Conservation (phyloP, 1,140 invertebrate species). For the Drosophila nebulosa region DNA sequence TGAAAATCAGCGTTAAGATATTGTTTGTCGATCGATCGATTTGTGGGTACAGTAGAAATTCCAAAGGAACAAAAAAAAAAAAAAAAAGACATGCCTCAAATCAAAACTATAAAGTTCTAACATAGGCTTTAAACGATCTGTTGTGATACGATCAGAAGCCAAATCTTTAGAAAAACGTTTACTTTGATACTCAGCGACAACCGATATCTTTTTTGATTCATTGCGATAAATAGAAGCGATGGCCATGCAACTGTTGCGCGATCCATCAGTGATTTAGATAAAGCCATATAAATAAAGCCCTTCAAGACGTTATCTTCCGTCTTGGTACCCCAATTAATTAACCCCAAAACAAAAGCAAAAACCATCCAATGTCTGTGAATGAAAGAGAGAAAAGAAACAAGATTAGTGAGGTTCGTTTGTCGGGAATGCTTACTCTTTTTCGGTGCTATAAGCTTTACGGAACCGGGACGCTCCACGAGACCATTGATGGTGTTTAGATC, state of each 20-base stretch:
- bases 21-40: neutral
- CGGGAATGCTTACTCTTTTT: slow-evolving; percentile 91
- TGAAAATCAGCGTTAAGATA: neutral
- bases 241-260: neutral
- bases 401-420: slow-evolving; percentile 49
- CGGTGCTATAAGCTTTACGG: slow-evolving; percentile 91
- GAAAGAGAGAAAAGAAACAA: slow-evolving; percentile 78
- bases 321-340: neutral
- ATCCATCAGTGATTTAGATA: neutral
- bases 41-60: neutral
- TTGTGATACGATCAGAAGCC: too few species aligned
- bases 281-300: neutral
- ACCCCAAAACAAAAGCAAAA: slow-evolving; percentile 58
- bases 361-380: slow-evolving; percentile 48
- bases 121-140: too few species aligned
- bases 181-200: too few species aligned
- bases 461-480: slow-evolving; percentile 86
- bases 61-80: neutral
- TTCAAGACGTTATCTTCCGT: neutral
- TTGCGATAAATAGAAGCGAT: neutral
- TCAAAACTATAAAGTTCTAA: too few species aligned
- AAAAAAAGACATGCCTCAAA: too few species aligned
- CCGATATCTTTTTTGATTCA: too few species aligned
- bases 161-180: too few species aligned
- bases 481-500: slow-evolving; percentile 79